Percentiles rank a stretch among this genome's conserved stretches.
Evolutionary conservation across 2,113 vertebrate species (phyloP).

Genomic region (Puntigrus tetrazona): DNA sequence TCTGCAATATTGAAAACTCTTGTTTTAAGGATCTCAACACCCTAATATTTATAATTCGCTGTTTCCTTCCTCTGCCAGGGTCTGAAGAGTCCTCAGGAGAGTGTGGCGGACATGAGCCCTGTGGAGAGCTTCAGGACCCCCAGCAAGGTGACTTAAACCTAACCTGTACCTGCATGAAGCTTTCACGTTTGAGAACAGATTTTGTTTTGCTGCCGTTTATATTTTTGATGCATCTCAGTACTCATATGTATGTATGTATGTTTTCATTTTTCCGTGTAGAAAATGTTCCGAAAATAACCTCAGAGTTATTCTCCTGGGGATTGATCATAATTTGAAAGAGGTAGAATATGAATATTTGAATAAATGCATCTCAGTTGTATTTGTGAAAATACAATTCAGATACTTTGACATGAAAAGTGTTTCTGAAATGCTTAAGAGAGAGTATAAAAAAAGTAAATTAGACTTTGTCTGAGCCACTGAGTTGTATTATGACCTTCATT

Average conservation of each 20-base stretch:
- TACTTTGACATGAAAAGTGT: neutral
- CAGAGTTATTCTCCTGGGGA: neutral
- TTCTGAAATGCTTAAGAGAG: neutral
- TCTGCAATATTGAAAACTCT: neutral
- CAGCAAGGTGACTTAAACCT: constrained; percentile 76
- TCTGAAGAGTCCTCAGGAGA: constrained; percentile 93
- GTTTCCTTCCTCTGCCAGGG: constrained; percentile 70
- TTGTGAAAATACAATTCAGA: neutral
- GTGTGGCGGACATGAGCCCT: constrained; percentile 89
- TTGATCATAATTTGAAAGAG: neutral
- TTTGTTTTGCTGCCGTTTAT: neutral
- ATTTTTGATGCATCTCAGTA: neutral
- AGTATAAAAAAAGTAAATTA: neutral
- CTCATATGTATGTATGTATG: neutral
- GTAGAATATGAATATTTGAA: neutral
- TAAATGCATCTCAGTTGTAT: neutral
- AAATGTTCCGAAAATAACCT: neutral
- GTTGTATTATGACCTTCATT: constrained; percentile 24
- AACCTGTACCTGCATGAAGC: neutral
- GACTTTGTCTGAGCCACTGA: neutral
- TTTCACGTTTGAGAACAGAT: neutral
- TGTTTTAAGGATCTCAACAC: neutral
- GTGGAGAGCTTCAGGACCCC: constrained; percentile 90
- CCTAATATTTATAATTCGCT: neutral
- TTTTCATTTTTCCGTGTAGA: neutral